A percentile compares a stretch with the other conserved stretches of the same genome.
Evolutionary conservation across 2,888 invertebrate species (phyloP).

Genomic region (Sipha maydis): DNA sequence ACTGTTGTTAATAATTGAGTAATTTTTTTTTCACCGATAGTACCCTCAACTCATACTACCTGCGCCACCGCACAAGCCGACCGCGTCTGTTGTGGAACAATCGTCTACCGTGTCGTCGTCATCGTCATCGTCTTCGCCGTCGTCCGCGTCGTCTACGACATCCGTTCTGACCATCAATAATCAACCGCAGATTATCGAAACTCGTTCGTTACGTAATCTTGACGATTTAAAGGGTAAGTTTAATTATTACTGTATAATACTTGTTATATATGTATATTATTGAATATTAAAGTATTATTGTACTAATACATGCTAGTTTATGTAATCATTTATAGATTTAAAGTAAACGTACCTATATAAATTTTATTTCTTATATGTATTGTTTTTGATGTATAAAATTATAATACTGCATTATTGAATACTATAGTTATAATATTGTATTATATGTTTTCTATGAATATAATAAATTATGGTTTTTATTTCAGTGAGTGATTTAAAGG

Average conservation of each 20-base stretch:
- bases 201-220: conserved; percentile 74
- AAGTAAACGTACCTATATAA: too few species aligned
- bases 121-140: conserved; percentile 72
- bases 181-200: conserved; percentile 64
- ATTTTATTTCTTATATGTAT: too few species aligned
- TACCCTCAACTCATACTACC: conserved; percentile 85
- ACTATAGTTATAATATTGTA: too few species aligned
- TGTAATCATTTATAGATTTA: too few species aligned
- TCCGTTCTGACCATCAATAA: conserved; percentile 67
- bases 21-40: conserved; percentile 66
- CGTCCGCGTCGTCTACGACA: conserved; percentile 69
- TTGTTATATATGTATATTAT: too few species aligned
- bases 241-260: too few species aligned
- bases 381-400: not conserved
- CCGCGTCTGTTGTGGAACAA: conserved; percentile 71
- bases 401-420: too few species aligned
- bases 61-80: conserved; percentile 73
- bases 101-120: conserved; percentile 75
- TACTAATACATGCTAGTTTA: too few species aligned
- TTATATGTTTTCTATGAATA: not conserved
- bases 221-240: conserved; percentile 86
- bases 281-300: too few species aligned
- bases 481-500: conserved; percentile 88
- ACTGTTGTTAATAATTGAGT: conserved; percentile 1
- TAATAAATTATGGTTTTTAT: not conserved